Evolutionary conservation across 2,797 vertebrate genomes (phyloP), one percentile per base, ranked within the genome.

Genomic region (Capromys pilorides): DNA sequence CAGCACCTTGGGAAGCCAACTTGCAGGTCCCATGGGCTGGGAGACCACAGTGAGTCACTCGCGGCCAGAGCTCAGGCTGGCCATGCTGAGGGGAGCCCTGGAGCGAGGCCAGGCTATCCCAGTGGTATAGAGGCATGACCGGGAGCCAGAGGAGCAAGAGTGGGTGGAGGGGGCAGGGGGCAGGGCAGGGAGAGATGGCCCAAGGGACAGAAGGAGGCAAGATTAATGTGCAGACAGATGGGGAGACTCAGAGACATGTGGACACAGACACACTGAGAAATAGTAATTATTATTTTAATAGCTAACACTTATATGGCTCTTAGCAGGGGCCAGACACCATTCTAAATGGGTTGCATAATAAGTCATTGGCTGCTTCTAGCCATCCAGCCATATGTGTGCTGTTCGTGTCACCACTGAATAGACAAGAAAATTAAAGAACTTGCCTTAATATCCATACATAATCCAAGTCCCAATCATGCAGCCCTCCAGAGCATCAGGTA

Each of bases 231-330:
- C 69, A 96, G 94, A 94, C 93, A 88, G 64, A 86, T 49, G 71
- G 39, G 4, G 78, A 93, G 86, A 96, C 73, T 69, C 31, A 39
- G 77, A 94, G 73, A 88, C 71, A 94, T 66, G 78, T 7, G 79
- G 87, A 93, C 22, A 69, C 78, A 96, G 92, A 95, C 89, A 90
- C 79, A 66, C 86, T 88, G 79, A 93, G 94, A 96, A 96, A 96
- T 90, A 90, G 90, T 88, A 94, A 97, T 96, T 95, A 97, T 91
- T 93, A 88, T 96, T 97, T 97, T 97, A 96, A 97, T 96, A 97
- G 96, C 95, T 88, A 90, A 91, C 96, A 96, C 95, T 97, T 96
- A 96, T 0, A 86, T 62, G 90, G 93, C 54, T 87, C 90, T 95
- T 75, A 79, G 82, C 75, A 75, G 79, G 82, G 62, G n/a, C 95